A percentile compares a stretch with the other conserved stretches of the same genome.
Conservation (phyloP, 2,888 invertebrate species). For the Malthinus seriepunctatus region DNA sequence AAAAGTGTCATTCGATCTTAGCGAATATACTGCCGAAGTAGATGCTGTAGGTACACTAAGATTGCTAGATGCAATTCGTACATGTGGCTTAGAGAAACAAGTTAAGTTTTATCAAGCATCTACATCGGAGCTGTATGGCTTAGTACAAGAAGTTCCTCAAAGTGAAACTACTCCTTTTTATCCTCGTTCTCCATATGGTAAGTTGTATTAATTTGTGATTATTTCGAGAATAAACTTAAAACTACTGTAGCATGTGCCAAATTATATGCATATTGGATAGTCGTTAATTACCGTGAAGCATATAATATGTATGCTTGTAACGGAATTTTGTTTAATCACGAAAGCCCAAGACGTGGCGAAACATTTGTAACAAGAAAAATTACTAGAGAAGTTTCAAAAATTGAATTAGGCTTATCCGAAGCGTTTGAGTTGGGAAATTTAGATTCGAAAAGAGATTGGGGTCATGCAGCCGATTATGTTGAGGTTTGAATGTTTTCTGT, state of each 20-base stretch:
- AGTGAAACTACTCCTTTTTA: conserved; percentile 95
- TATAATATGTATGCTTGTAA: conserved; percentile 96
- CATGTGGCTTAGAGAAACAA: conserved; percentile 79
- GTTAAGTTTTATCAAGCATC: conserved; percentile 95
- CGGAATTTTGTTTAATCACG: conserved; percentile 95
- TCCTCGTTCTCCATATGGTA: conserved; percentile 95
- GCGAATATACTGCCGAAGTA: conserved; percentile 98
- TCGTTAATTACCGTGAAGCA: conserved; percentile 93
- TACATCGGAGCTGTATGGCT: conserved; percentile 93
- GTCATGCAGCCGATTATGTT: conserved; percentile 94
- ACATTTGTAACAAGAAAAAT: conserved; percentile 99
- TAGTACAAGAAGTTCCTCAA: conserved; percentile 90
- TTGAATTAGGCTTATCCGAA: conserved; percentile 83
- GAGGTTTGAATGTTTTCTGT: conserved; percentile 62
- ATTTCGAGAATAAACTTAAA: not conserved
- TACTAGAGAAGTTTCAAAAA: conserved; percentile 96
- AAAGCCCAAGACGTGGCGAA: conserved; percentile 93
- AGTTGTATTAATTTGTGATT: conserved; percentile 40
- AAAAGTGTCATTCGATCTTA: conserved; percentile 97
- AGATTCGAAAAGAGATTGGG: conserved; percentile 97
- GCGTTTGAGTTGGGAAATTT: conserved; percentile 90
- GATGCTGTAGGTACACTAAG: conserved; percentile 94
- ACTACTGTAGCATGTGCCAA: conserved; percentile 84
- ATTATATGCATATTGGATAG: conserved; percentile 95
- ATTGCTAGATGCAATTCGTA: conserved; percentile 88